These are phyloP conservation scores for Sthenelais limicola DNA, from an alignment of 2,888 invertebrate genomes.

Conservation along the genomic window DNA sequence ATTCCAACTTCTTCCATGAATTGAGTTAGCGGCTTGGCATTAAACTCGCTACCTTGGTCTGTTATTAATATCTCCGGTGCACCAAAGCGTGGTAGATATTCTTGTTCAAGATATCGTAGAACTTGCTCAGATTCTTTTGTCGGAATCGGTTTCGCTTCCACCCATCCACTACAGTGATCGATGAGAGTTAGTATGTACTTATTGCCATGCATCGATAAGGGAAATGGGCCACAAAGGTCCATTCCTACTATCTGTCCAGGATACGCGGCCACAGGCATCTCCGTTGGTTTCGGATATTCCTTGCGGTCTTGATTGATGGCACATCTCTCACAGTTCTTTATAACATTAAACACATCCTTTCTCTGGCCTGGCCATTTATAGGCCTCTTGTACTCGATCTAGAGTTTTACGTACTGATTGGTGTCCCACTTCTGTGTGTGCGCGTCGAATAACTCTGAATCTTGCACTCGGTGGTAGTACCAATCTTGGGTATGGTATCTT, in stretches of 20 bases:
- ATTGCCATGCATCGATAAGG: background rate
- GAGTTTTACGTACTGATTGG: background rate
- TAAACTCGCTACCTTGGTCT: conserved; percentile 12
- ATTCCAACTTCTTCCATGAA: background rate
- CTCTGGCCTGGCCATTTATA: conserved; percentile 22
- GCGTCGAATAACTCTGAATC: background rate
- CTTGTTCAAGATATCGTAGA: background rate
- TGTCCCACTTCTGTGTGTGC: conserved; percentile 9
- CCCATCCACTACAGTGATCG: conserved; percentile 19
- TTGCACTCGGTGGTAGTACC: background rate
- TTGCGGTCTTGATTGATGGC: background rate
- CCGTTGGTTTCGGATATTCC: background rate
- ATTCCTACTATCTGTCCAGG: background rate
- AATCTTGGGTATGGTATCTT: background rate
- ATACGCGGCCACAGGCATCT: background rate
- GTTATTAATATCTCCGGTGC: background rate
- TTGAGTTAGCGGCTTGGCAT: background rate
- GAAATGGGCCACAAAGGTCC: conserved; percentile 12
- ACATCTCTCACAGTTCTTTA: background rate
- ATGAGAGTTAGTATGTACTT: no score
- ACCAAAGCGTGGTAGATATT: background rate
- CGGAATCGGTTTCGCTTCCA: background rate
- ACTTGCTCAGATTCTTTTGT: background rate
- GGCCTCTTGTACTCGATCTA: background rate
- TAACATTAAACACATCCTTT: background rate